Evolutionary conservation across 2,888 invertebrate species (phyloP), one percentile per base, ranked within the genome.

Genomic region (Eupelmus urozonus): DNA sequence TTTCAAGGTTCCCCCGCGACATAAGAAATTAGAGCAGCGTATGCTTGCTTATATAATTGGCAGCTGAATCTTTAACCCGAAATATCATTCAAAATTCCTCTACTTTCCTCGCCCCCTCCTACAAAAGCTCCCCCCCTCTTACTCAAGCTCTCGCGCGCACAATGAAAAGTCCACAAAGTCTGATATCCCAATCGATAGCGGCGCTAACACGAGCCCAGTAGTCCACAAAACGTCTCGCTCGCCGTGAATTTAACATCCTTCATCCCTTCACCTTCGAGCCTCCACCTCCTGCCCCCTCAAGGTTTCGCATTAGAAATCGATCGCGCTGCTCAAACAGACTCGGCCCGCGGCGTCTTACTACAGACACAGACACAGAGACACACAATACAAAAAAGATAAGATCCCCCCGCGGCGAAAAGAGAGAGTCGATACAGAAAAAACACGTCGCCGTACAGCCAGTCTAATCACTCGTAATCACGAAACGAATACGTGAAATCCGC

Each of bases 401-500:
- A 27, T 49, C 49, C 16, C 1, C 7, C 23, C 1, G 23, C 16
- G 16, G 40, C 16, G n/a, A 49, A 51, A 5, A 13, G 45, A 34
- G 51, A n/a, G 27, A 67, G n/a, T n/a, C n/a, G n/a, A n/a, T n/a
- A n/a, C n/a, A n/a, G n/a, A n/a, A n/a, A 42, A 66, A 49, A 34
- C 3, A 34, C 9, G 42, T 27, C 25, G 18, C 27, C 23, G 34
- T 9, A n/a, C 13, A 7, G 23, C 20, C 23, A 16, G 29, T 49
- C 53, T 60, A 70, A 77, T 66, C 77, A 63, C 69, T 59, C 40
- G 66, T 42, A 67, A 72, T 77, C 72, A 72, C 77, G 77, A 77
- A 55, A 67, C 40, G 71, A 77, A 62, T 65, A 67, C 66, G 72
- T 45, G 72, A 72, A 55, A 23, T 20, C 53, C 11, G 2, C 16